Evolutionary conservation across 2,113 vertebrate species (phyloP).

Genomic region (Silurus glanis): DNA sequence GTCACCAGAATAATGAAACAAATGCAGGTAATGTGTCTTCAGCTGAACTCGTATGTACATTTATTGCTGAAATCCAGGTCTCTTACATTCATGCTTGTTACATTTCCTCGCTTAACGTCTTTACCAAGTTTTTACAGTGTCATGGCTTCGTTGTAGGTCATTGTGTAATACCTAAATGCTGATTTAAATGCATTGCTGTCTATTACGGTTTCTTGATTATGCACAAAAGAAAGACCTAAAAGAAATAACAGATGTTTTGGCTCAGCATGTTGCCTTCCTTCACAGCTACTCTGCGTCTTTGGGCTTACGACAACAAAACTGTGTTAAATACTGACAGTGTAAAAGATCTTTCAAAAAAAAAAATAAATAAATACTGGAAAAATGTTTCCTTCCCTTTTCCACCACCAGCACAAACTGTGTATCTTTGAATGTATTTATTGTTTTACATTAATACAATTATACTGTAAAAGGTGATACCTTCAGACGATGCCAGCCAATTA

Average conservation of each 20-base stretch:
- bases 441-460: background rate
- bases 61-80: background rate
- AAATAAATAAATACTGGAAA: background rate
- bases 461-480: background rate
- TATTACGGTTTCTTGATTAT: background rate
- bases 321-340: background rate
- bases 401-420: background rate
- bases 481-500: too few relatives aligned
- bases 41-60: background rate
- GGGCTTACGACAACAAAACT: background rate
- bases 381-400: background rate
- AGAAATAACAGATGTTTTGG: background rate
- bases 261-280: background rate
- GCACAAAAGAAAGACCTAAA: too few relatives aligned
- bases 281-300: background rate
- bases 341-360: background rate
- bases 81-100: conserved; percentile 17
- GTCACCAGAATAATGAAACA: conserved; percentile 5
- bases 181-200: background rate
- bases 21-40: background rate
- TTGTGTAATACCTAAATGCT: background rate
- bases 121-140: background rate
- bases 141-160: background rate
- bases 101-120: background rate
- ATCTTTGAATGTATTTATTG: background rate